Percentiles rank a stretch among this genome's conserved stretches.
These are phyloP conservation scores for Labeo calbasu DNA, from an alignment of 2,797 vertebrate species.

Conservation along the genomic window DNA sequence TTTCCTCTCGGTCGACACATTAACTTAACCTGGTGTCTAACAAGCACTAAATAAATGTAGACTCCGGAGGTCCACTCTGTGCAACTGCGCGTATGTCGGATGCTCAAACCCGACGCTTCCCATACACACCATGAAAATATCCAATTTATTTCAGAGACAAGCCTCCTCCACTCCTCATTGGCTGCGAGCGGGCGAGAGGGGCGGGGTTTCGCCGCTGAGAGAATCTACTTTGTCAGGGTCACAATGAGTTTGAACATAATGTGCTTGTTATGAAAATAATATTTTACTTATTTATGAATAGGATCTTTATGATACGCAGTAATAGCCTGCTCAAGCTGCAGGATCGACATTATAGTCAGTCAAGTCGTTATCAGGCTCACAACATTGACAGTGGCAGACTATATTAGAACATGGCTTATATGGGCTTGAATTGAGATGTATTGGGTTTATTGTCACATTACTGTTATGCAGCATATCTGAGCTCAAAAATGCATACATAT, in stretches of 20 bases:
- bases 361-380: background rate
- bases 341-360: background rate
- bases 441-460: background rate
- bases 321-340: background rate
- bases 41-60: conserved; percentile 5
- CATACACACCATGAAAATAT: conserved; percentile 60
- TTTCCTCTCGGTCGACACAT: background rate
- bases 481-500: background rate
- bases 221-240: conserved; percentile 22
- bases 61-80: conserved; percentile 26
- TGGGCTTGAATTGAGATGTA: background rate
- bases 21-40: conserved; percentile 28
- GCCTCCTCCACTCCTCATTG: conserved; percentile 72
- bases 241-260: conserved; percentile 5
- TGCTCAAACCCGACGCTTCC: conserved; percentile 47
- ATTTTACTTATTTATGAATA: conserved; percentile 18
- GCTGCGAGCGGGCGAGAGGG: conserved; percentile 59
- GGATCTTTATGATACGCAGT: background rate
- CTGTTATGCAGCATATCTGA: background rate
- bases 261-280: conserved; percentile 20
- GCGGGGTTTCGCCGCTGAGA: conserved; percentile 53
- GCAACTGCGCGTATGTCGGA: conserved; percentile 41
- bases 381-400: background rate
- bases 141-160: conserved; percentile 76
- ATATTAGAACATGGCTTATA: background rate